Evolutionary conservation across 64 coral and sea anemone species (phyloP).

Genomic region (Trachythela sp.): DNA sequence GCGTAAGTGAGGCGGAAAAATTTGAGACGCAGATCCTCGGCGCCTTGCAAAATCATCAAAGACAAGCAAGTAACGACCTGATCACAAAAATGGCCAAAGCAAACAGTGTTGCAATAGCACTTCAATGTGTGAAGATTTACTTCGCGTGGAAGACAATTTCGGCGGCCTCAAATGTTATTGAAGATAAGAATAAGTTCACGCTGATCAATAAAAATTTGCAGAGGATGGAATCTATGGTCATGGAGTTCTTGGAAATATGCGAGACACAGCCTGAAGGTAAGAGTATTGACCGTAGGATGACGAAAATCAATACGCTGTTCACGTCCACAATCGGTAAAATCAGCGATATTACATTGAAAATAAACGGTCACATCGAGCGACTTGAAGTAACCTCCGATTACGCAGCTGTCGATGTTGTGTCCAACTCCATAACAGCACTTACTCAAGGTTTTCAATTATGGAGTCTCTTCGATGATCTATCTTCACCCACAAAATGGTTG

Average conservation of each 20-base stretch:
- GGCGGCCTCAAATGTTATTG: conserved; percentile 50
- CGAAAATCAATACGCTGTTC: conserved; percentile 50
- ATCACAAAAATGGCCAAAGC: conserved; percentile 54
- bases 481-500: conserved; percentile 24
- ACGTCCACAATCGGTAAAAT: conserved; percentile 48
- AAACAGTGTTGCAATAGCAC: conserved; percentile 6
- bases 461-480: conserved; percentile 40
- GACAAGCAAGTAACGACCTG: conserved; percentile 46
- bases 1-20: conserved; percentile 27
- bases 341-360: conserved; percentile 44
- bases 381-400: conserved; percentile 61
- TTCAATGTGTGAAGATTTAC: conserved; percentile 58
- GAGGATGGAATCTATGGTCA: conserved; percentile 55
- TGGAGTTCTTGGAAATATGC: conserved; percentile 52
- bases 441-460: conserved; percentile 60
- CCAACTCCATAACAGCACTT: conserved; percentile 35
- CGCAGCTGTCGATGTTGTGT: conserved; percentile 40
- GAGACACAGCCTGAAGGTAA: conserved; percentile 29
- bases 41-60: conserved; percentile 44
- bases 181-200: conserved; percentile 41
- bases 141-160: conserved; percentile 59
- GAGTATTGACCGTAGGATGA: conserved; percentile 36
- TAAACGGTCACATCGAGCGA: conserved; percentile 65
- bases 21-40: conserved; percentile 47
- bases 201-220: conserved; percentile 35